Percentiles rank a stretch among this genome's conserved stretches.
Evolutionary conservation across 2,888 invertebrate species (phyloP).

Genomic region (Margaritifera margaritifera): DNA sequence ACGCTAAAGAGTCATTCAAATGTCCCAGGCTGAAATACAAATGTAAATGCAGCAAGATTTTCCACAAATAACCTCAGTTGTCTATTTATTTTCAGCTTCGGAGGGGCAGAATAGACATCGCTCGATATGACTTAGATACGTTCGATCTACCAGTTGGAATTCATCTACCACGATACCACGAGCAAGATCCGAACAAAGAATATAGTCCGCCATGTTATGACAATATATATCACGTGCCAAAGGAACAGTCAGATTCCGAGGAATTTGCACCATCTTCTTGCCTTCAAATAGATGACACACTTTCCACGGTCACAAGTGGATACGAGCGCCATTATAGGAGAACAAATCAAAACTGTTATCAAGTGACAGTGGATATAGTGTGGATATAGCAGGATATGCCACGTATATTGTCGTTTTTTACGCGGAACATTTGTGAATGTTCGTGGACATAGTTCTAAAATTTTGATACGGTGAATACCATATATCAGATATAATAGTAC

Average conservation of each 20-base stretch:
- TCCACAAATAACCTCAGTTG: background rate
- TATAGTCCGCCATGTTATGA: slow-evolving; percentile 56
- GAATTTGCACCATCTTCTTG: no score
- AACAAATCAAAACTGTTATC: slow-evolving; percentile 31
- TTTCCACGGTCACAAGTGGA: no score
- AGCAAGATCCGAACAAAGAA: slow-evolving; percentile 49
- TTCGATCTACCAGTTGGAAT: slow-evolving; percentile 58
- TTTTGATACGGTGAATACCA: no score
- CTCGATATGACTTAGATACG: slow-evolving; percentile 48
- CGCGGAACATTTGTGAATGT: no score
- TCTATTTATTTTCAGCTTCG: background rate
- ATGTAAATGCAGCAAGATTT: no score
- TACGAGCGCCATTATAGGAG: slow-evolving; percentile 8
- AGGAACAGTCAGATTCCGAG: no score
- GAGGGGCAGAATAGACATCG: slow-evolving; percentile 12
- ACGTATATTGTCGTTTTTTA: no score
- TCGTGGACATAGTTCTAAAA: no score
- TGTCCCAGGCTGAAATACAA: no score
- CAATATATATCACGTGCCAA: slow-evolving; percentile 25
- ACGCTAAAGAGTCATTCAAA: no score
- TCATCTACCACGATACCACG: slow-evolving; percentile 55
- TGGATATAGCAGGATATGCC: slow-evolving; percentile 26
- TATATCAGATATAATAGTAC: no score
- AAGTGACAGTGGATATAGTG: slow-evolving; percentile 45
- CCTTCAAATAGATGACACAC: no score